Evolutionary conservation across 1,140 invertebrate species (phyloP), one percentile per base, ranked within the genome.

Genomic region (Drosophila paulistorum): DNA sequence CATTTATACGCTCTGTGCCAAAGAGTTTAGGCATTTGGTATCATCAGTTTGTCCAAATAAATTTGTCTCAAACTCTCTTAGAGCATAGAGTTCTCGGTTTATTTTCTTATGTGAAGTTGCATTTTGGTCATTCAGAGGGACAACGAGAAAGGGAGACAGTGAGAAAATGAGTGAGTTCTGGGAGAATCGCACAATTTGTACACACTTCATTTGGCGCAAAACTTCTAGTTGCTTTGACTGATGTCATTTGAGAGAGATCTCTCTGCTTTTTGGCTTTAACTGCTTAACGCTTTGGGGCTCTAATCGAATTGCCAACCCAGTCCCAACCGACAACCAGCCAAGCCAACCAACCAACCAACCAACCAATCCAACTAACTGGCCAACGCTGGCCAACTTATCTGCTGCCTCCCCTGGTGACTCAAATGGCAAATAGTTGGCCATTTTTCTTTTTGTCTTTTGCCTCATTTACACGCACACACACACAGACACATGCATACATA

Each of bases 351-450:
- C n/a, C n/a, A n/a, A n/a, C 2, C 45, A 51, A 9, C 45, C 45
- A 51, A 23, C 45, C 45, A 51, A 51, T 51, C 45, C 17, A 51
- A 51, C 45, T 51, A 42, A 54, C 39, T 72, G 45, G 71, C n/a
- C 35, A 30, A 11, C 26, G 54, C 54, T 55, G 80, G 23, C 63
- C 65, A 57, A 41, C 35, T 67, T 45, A 41, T 48, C 42, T 62
- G 37, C 33, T 42, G 45, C 42, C 33, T 33, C 60, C 73, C 82
- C 61, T 70, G 76, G 78, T 74, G 81, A 81, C 78, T 86, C 72
- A 78, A 74, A 86, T 86, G 81, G 77, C 81, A 81, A 85, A 85
- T 85, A 85, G 81, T 85, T 85, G 78, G 78, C 74, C 68, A 81
- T 86, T 84, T 85, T 85, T 81, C 79, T 79, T 71, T 71, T 74